These are phyloP conservation scores for Carlito syrichta DNA, from an alignment of 2,113 vertebrate species.

Conservation along the genomic window DNA sequence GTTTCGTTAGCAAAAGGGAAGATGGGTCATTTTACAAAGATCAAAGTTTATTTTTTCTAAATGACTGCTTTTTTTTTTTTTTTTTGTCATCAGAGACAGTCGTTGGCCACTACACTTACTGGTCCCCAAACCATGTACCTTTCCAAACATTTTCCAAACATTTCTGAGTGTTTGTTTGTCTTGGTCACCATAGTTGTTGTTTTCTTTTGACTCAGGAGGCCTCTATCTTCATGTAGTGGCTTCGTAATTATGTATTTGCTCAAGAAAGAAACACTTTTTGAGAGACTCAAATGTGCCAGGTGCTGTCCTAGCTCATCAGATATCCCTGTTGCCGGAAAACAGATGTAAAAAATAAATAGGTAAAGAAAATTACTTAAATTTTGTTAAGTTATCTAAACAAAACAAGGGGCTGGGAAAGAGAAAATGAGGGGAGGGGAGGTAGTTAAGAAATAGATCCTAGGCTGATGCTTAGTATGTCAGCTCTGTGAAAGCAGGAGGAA, in stretches of 20 bases:
- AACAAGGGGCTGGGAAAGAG: not conserved
- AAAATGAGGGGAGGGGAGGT: not conserved
- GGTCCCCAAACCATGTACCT: not conserved
- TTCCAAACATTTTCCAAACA: not conserved
- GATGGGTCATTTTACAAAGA: not conserved
- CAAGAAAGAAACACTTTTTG: no score
- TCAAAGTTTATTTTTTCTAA: not conserved
- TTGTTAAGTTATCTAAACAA: not conserved
- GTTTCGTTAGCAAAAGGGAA: not conserved
- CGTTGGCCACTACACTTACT: not conserved
- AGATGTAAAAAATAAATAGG: not conserved
- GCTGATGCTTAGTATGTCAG: not conserved
- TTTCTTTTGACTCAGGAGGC: not conserved
- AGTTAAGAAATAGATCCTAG: not conserved
- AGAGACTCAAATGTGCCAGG: not conserved
- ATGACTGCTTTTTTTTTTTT: not conserved
- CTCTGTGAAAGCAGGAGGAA: not conserved
- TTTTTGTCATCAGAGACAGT: not conserved
- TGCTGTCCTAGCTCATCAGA: not conserved
- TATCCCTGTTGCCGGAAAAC: not conserved
- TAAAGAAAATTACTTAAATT: not conserved
- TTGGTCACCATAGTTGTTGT: not conserved
- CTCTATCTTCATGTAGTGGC: not conserved
- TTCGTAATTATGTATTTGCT: not conserved
- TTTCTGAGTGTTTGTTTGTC: not conserved